Conservation (phyloP, 2,797 vertebrate genomes). For the Hafferia zeledoni region DNA sequence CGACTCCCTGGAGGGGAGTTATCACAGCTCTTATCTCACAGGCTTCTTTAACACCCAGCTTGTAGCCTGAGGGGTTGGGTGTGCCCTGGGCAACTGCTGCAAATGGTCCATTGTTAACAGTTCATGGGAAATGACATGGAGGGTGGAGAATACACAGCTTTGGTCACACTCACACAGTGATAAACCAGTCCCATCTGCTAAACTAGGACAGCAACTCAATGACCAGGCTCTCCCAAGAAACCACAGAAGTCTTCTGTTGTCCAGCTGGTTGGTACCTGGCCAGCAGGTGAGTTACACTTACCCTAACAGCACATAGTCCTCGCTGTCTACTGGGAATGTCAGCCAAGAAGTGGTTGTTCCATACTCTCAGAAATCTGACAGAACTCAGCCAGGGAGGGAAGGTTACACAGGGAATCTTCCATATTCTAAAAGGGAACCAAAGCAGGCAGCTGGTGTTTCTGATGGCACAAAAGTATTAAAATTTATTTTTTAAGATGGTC, state of each 20-base stretch:
- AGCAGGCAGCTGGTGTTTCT: neutral
- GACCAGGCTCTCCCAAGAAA: neutral
- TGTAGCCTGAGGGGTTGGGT: too few species aligned
- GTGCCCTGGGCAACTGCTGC: too few species aligned
- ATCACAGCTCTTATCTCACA: too few species aligned
- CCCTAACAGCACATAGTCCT: neutral
- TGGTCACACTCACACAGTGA: too few species aligned
- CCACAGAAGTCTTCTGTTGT: neutral
- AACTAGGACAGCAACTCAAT: neutral
- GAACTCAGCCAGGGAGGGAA: neutral
- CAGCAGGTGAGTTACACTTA: neutral
- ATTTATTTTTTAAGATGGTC: neutral
- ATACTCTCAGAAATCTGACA: neutral
- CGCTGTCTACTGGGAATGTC: rapidly evolving
- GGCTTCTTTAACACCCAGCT: too few species aligned
- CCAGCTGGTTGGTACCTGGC: neutral
- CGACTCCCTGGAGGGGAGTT: too few species aligned
- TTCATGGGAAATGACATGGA: too few species aligned
- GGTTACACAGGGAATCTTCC: neutral
- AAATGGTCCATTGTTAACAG: too few species aligned
- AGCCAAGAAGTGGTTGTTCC: neutral
- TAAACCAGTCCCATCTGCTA: too few species aligned
- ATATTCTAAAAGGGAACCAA: neutral
- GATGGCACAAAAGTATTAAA: neutral
- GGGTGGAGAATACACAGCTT: too few species aligned